These are phyloP conservation scores for Tragopan temminckii DNA, from an alignment of 2,797 vertebrate genomes.

Conservation along the genomic window DNA sequence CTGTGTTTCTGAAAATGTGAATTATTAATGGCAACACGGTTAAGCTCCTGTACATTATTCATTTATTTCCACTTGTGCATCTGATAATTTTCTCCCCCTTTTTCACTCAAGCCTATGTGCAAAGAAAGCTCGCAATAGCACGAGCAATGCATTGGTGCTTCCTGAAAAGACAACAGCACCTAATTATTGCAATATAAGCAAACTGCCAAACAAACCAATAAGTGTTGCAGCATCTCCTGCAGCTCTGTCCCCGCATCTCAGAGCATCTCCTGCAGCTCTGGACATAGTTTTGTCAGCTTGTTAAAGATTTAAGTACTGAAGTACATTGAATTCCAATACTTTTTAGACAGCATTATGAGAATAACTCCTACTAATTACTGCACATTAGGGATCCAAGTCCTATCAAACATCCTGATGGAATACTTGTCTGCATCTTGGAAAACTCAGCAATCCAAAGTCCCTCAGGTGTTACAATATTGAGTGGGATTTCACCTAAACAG, in stretches of 20 bases:
- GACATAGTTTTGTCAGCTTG: neutral
- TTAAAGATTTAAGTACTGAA: neutral
- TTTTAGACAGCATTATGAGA: neutral
- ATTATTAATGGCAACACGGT: slow-evolving; percentile 35
- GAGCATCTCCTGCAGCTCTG: neutral
- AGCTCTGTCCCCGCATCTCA: neutral
- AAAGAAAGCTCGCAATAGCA: accelerated
- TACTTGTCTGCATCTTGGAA: neutral
- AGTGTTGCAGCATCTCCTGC: neutral
- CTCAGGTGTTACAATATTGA: neutral
- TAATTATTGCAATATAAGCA: neutral
- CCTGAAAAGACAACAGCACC: neutral
- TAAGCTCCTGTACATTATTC: slow-evolving; percentile 15
- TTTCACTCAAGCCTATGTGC: neutral
- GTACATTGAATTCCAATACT: neutral
- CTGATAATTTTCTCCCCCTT: neutral
- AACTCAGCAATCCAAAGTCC: neutral
- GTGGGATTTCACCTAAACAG: neutral
- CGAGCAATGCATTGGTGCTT: neutral
- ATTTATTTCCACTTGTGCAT: neutral
- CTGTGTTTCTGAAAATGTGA: neutral
- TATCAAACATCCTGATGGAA: neutral
- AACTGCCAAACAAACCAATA: neutral
- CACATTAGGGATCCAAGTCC: neutral
- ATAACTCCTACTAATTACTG: neutral